A percentile compares a stretch with the other conserved stretches of the same genome.
These are phyloP conservation scores for Scaptodrosophila latifasciaeformis DNA, from an alignment of 2,888 invertebrate species.

Conservation along the genomic window DNA sequence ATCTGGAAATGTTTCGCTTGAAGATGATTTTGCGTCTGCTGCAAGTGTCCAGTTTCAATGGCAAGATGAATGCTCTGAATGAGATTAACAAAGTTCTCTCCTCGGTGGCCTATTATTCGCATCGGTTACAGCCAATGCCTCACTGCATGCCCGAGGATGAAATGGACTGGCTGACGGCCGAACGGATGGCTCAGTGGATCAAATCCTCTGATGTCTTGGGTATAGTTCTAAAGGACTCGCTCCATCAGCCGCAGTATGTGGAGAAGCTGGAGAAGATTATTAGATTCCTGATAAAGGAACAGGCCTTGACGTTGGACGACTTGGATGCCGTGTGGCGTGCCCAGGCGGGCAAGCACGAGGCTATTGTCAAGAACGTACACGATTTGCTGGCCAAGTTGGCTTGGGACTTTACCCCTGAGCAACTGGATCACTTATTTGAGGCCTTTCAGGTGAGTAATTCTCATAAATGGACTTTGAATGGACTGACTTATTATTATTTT, in stretches of 20 bases:
- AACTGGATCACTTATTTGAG: slow-evolving; percentile 96
- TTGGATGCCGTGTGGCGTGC: slow-evolving; percentile 98
- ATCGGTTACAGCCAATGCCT: slow-evolving; percentile 79
- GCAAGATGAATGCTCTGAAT: slow-evolving; percentile 98
- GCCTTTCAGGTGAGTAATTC: slow-evolving; percentile 88
- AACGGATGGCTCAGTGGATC: slow-evolving; percentile 97
- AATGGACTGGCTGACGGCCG: slow-evolving; percentile 94
- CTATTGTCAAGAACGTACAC: slow-evolving; percentile 98
- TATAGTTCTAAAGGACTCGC: slow-evolving; percentile 94
- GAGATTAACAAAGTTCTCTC: slow-evolving; percentile 98
- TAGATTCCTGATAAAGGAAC: slow-evolving; percentile 96
- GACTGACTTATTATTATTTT: too few species aligned
- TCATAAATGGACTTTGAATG: neutral
- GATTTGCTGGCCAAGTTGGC: slow-evolving; percentile 96
- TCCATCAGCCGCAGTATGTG: slow-evolving; percentile 98
- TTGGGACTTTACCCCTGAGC: slow-evolving; percentile 98
- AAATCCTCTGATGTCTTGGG: slow-evolving; percentile 96
- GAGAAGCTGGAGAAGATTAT: slow-evolving; percentile 98
- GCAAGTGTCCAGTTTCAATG: slow-evolving; percentile 98
- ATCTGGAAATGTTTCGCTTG: slow-evolving; percentile 94
- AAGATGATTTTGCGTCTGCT: slow-evolving; percentile 95
- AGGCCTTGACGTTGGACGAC: slow-evolving; percentile 90
- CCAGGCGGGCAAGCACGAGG: slow-evolving; percentile 97
- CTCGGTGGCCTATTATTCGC: slow-evolving; percentile 92
- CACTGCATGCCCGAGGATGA: slow-evolving; percentile 85